Conservation (phyloP, 2,797 vertebrate species). For the Macropus fuliginosus region DNA sequence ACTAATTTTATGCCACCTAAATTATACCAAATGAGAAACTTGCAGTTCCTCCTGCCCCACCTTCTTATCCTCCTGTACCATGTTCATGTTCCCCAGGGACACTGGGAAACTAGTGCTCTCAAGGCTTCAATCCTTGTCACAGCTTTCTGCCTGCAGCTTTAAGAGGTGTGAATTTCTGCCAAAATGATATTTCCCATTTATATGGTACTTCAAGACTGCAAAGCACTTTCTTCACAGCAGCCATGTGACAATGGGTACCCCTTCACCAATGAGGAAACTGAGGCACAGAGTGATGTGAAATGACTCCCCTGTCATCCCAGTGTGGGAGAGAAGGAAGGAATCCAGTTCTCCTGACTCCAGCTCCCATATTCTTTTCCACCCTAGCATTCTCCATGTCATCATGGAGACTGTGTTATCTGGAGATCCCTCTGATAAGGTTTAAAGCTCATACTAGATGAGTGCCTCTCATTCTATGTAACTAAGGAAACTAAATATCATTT, state of each 20-base stretch:
- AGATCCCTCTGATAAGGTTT: slow-evolving; percentile 28
- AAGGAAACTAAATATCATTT: slow-evolving; percentile 55
- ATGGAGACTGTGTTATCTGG: neutral
- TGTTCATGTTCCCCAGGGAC: neutral
- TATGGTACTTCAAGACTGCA: neutral
- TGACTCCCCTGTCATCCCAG: neutral
- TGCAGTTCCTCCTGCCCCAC: neutral
- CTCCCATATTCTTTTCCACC: slow-evolving; percentile 4
- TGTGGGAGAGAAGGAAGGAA: neutral
- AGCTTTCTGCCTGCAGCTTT: neutral
- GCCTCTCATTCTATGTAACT: slow-evolving; percentile 29
- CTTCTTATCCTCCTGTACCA: neutral
- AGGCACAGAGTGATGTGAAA: neutral
- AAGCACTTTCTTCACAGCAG: neutral
- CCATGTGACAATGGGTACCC: neutral
- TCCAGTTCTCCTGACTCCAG: neutral
- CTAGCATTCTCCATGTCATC: neutral
- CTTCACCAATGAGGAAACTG: neutral
- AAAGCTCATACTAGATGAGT: slow-evolving; percentile 43
- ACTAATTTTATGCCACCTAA: neutral
- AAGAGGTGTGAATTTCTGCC: neutral
- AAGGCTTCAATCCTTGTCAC: neutral
- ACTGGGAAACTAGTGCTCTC: neutral
- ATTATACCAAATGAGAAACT: neutral
- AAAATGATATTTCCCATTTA: neutral